Evolutionary conservation across 2,113 vertebrate species (phyloP), one percentile per base, ranked within the genome.

Genomic region (Electrona antarctica): DNA sequence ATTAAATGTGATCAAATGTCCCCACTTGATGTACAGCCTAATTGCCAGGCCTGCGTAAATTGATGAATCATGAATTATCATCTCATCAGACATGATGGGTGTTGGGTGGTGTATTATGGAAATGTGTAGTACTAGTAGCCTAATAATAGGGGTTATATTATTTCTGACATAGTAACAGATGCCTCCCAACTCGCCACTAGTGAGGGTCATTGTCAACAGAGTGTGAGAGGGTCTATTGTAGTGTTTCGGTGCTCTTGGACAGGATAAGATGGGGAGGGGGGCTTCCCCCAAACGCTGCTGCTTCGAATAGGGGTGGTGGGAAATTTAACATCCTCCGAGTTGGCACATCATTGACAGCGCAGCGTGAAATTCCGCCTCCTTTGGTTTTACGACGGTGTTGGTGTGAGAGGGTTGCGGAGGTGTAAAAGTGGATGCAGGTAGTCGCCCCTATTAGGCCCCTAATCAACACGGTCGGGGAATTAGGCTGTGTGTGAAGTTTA

Each of bases 301-400:
- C 82, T 77, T 76, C 76, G 68, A 79, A 73, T 73, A 74, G 77
- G 72, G 82, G 73, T 85, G 85, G 83, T 88, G 92, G 92, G 92
- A 90, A 91, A 92, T 87, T 82, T 92, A 87, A 90, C 90, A 91
- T 90, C 89, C 83, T 81, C 84, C 64, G 65, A 88, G 82, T 74
- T 90, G 90, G 79, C 80, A 74, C 83, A 90, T 91, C 84, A 91
- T 88, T 89, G 81, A 76, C 89, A 90, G 73, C 80, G 51, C 89
- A 88, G 93, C 83, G 89, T 90, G 93, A 90, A 91, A 93, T 93
- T 93, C 92, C 88, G 88, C 86, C 90, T 90, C 86, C 87, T 90
- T 93, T 91, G 81, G 83, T 92, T 91, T 92, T 85, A 90, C 86
- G 80, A 74, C 84, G 62, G 73, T 82, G 79, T 79, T 84, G 83